Evolutionary conservation across 2,888 invertebrate genomes (phyloP), one percentile per base, ranked within the genome.

Genomic region (Agrotis puta): DNA sequence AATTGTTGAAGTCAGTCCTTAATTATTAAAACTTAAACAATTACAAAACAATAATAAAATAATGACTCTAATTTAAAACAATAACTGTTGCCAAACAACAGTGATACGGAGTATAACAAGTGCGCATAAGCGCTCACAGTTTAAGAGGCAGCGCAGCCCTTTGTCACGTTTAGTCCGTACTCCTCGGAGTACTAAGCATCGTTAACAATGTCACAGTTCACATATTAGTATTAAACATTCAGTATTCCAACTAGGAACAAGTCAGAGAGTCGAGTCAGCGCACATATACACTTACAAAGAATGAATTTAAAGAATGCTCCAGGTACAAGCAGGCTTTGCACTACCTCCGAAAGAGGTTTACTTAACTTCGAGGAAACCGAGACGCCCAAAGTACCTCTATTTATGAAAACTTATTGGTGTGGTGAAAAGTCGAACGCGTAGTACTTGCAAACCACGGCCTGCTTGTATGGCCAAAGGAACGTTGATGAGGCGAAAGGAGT

Each of bases 81-180:
- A 62, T 69, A 14, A 53, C 69, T 65, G 20, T 5, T 51, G 70
- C 47, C 65, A 66, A 66, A 74, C 56, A 79, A 65, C 77, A 73
- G 71, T 79, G 65, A 83, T 80, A 83, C 63, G 61, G 57, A 56
- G 74, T 71, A 75, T 75, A 83, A 79, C 70, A 81, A 88, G 86
- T 84, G 83, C 66, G 69, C 82, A 83, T 84, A 88, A 88, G 80
- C 70, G 85, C 79, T 86, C 79, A 77, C 83, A 83, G 83, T 86
- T 87, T 87, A 84, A 87, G 83, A 83, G 76, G 62, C 83, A 88
- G 86, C 85, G 81, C 70, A 74, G 76, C 82, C 80, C 78, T 90
- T 89, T 88, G 91, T 90, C 90, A 90, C 89, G 89, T 90, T 88
- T 87, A 88, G 84, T 82, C 82, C 79, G 80, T 81, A 69, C 58